These are phyloP conservation scores for Xylota segnis DNA, from an alignment of 2,888 invertebrate species.

Conservation along the genomic window DNA sequence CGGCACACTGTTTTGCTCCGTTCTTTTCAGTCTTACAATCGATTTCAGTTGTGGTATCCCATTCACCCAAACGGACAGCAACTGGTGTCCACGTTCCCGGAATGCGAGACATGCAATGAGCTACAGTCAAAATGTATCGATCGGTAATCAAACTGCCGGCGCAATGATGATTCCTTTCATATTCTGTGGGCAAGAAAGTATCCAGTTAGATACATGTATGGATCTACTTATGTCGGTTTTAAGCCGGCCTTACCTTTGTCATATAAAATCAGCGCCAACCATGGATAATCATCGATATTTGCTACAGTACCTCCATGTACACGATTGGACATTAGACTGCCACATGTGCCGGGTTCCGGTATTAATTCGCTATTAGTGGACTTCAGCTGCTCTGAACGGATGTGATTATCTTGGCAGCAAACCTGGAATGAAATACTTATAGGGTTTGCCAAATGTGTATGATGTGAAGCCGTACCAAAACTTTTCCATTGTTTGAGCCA, in stretches of 20 bases:
- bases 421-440: neutral
- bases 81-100: slow-evolving; percentile 87
- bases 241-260: neutral
- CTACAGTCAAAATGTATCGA: slow-evolving; percentile 90
- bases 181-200: neutral
- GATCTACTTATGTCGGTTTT: neutral
- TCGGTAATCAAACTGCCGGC: slow-evolving; percentile 89
- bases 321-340: neutral
- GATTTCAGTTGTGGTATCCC: slow-evolving; percentile 80
- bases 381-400: neutral
- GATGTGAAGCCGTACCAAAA: neutral
- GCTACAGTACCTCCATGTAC: neutral
- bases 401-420: neutral
- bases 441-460: neutral
- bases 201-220: neutral
- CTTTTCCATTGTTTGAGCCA: neutral
- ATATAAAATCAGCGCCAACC: neutral
- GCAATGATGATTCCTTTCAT: slow-evolving; percentile 85
- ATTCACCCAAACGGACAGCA: slow-evolving; percentile 83
- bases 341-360: neutral
- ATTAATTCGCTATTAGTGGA: neutral
- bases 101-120: slow-evolving; percentile 90
- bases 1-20: slow-evolving; percentile 86
- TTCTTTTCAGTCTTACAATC: slow-evolving; percentile 80
- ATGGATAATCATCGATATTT: neutral